Evolutionary conservation across 1,140 invertebrate species (phyloP), one percentile per base, ranked within the genome.

Genomic region (Octopus sinensis): DNA sequence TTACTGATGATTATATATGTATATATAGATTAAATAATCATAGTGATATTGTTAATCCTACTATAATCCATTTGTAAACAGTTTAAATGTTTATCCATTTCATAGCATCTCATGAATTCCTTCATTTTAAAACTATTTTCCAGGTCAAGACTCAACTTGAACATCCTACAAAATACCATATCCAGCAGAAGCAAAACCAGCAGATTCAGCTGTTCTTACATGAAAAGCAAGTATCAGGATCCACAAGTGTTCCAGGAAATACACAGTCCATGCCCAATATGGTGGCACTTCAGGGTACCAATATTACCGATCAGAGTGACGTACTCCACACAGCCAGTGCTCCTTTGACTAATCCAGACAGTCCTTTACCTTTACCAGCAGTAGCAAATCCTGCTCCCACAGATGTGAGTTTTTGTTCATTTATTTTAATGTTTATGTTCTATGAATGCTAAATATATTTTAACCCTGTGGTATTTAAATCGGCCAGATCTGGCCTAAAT

Each of bases 151-250:
- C 95, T 43, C 93, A 94, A 82, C 90, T 97, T 87, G 95, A 96
- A 89, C 96, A 97, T 91, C 96, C 96, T 76, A 97, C 96, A 30
- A 93, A 94, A 84, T 97, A 97, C 91, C 96, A 97, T 92, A 95
- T 97, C 81, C 94, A 95, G 80, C 95, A 97, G 91, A 96, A 95
- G 85, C 95, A 96, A 89, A 95, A 96, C 88, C 95, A 94, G 87
- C 96, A 97, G 91, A 95, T 97, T 62, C 93, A 94, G 9, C 94
- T 96, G 88, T 97, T 95, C 91, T 92, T 97, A 51, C 90, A 91
- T 91, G 80, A 93, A 91, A 73, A 73, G 30, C 68, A 73, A 23
- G 30, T 23, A 17, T 85, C 92, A 91, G 56, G 90, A 92, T 82
- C 80, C 51, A 80, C 92, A 92, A 17, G 88, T 93, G 80, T 77